A percentile compares a stretch with the other conserved stretches of the same genome.
Conservation (phyloP, 1,140 invertebrate genomes). For the Drosophila novamexicana region DNA sequence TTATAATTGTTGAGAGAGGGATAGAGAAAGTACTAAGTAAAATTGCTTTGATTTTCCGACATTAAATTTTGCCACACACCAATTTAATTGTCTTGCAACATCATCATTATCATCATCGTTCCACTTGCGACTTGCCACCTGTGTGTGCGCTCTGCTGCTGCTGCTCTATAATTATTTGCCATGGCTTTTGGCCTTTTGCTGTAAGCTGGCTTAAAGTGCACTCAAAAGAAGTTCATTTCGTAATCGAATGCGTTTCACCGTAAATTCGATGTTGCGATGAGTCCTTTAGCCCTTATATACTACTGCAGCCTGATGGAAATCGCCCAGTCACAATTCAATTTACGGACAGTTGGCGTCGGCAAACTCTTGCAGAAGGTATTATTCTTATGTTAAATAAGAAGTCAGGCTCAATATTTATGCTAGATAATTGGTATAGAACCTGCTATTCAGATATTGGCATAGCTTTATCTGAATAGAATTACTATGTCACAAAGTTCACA, state of each 20-base stretch:
- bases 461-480: too few relatives aligned
- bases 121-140: conserved; percentile 13
- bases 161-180: conserved; percentile 41
- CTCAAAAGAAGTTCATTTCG: conserved; percentile 21
- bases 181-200: conserved; percentile 27
- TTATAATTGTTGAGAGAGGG: conserved; percentile 19
- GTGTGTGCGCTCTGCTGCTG: neutral
- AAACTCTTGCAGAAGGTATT: neutral
- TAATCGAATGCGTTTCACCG: conserved; percentile 26
- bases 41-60: conserved; percentile 74
- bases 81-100: conserved; percentile 59
- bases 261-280: conserved; percentile 11
- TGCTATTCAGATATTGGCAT: too few relatives aligned
- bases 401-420: too few relatives aligned
- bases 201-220: conserved; percentile 24
- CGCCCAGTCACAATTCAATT: conserved; percentile 46
- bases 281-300: conserved; percentile 49
- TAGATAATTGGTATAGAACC: too few relatives aligned
- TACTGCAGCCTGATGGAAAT: conserved; percentile 14
- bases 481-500: too few relatives aligned
- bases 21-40: conserved; percentile 31
- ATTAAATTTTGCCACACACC: conserved; percentile 59
- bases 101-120: conserved; percentile 1
- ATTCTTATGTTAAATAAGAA: neutral
- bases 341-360: conserved; percentile 20